phyloP scores from a whole-genome alignment of 2,888 invertebrate genomes.

The Heteromyza rotundicornis region DNA sequence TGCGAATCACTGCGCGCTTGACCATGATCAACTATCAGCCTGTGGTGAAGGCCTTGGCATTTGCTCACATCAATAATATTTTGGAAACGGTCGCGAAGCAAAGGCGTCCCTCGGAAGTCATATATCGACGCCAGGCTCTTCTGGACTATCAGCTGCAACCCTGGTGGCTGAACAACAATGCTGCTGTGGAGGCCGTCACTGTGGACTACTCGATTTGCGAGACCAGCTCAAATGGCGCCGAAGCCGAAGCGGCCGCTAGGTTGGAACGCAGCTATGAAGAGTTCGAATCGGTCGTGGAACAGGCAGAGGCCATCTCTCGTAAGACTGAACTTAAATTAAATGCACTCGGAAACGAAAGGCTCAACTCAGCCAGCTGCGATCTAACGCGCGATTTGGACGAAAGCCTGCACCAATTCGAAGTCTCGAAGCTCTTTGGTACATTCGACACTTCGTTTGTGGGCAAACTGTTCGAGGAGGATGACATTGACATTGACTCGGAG shows the following conservation, averaged over 20 bases:
- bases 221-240: neutral
- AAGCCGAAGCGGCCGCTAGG: neutral
- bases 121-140: constrained; percentile 48
- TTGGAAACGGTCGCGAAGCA: constrained; percentile 21
- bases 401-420: constrained; percentile 40
- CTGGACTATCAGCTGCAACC: constrained; percentile 39
- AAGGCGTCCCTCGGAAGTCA: constrained; percentile 41
- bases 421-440: constrained; percentile 9
- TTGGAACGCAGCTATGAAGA: constrained; percentile 9
- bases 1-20: constrained; percentile 22
- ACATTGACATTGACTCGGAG: neutral
- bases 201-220: constrained; percentile 28
- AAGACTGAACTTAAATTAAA: constrained; percentile 32
- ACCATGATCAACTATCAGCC: constrained; percentile 44
- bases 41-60: constrained; percentile 47
- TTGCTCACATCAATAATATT: constrained; percentile 34
- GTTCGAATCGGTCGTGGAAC: constrained; percentile 32
- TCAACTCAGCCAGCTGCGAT: constrained; percentile 1
- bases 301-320: constrained; percentile 36
- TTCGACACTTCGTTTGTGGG: neutral
- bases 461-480: neutral
- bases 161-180: constrained; percentile 50
- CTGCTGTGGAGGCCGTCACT: constrained; percentile 36
- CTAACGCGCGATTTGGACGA: constrained; percentile 37
- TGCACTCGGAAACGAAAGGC: constrained; percentile 20